Conservation (phyloP, 2,888 invertebrate genomes). For the Tuberolachnus salignus region DNA sequence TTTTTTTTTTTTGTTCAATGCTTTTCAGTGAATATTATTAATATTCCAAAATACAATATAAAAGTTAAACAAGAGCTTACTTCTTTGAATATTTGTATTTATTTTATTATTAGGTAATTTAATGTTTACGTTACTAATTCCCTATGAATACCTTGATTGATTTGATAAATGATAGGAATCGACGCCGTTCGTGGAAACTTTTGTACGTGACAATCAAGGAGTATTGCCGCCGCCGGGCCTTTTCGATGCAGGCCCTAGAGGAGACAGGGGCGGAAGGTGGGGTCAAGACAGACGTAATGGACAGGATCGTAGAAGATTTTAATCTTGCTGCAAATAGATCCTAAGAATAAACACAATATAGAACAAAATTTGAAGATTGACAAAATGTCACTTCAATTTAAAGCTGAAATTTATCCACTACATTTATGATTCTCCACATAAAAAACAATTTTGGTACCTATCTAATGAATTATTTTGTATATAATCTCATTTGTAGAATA, state of each 20-base stretch:
- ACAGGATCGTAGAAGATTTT: conserved; percentile 56
- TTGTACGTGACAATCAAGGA: conserved; percentile 61
- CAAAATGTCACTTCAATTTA: conserved; percentile 17
- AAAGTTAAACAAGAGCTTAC: conserved; percentile 9
- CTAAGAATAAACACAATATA: conserved; percentile 37
- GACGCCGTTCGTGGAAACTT: conserved; percentile 64
- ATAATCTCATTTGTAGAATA: conserved; percentile 15
- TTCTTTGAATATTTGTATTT: conserved; percentile 43
- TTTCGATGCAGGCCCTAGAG: conserved; percentile 54
- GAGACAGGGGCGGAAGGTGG: conserved; percentile 56
- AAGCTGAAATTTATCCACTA: conserved; percentile 11
- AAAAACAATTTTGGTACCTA: conserved; percentile 27
- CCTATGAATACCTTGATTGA: conserved; percentile 54
- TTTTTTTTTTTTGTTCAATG: no score
- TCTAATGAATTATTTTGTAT: conserved; percentile 14
- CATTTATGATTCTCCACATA: not conserved
- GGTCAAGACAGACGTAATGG: conserved; percentile 56
- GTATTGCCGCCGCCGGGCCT: conserved; percentile 57
- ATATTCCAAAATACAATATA: no score
- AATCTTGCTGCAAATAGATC: conserved; percentile 35
- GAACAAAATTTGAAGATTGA: conserved; percentile 44
- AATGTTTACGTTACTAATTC: conserved; percentile 50
- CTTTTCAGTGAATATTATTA: not conserved
- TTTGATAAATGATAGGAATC: conserved; percentile 62
- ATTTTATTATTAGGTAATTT: conserved; percentile 49